Base-by-base conservation (phyloP, 2,888 invertebrate species). In the Seira musarum region DNA sequence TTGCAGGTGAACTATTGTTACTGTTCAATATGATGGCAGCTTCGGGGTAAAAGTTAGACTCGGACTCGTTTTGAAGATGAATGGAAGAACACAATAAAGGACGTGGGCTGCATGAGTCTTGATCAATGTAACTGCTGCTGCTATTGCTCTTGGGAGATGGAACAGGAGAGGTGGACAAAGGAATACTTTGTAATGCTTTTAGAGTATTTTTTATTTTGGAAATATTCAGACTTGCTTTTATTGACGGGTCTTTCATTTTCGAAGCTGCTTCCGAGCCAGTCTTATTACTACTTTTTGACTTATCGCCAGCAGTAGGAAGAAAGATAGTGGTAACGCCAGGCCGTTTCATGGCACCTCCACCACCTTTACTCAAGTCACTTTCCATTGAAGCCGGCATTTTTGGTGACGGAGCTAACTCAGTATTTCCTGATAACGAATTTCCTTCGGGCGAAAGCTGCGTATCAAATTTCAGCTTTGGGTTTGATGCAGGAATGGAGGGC, bases 171-270 rank as follows among this genome's bases (percentile, higher is more conserved):
- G 64, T 79, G 61, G 79, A 79, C 72, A 72, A 24, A 57, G 79
- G 79, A 79, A 79, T 79, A 79, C 79, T 79, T 79, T 79, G 79
- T 79, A 79, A 60, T 19, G 79, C 67, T 61, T 79, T 79, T 2
- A 79, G 79, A 73, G 79, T 79, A 73, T 73, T 79, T 73, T 65
- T 73, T 22, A 79, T 79, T 40, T 57, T 79, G 69, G 24, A 73
- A 79, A 79, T 79, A 73, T 79, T 79, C 79, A 79, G 79, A 79
- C 79, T 79, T 79, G 79, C 79, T 79, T 79, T 79, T 10, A 79
- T 72, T 25, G 73, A 24, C 8, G 67, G 53, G 19, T 22, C 61
- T 61, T 74, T 74, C 1, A 22, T 1, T 24, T 60, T 74, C 21
- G 74, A 72, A 64, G 22, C 2, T 19, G 13, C n/a, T 46, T 46